Conservation (phyloP, 2,888 invertebrate species). For the Crossocerus cetratus region DNA sequence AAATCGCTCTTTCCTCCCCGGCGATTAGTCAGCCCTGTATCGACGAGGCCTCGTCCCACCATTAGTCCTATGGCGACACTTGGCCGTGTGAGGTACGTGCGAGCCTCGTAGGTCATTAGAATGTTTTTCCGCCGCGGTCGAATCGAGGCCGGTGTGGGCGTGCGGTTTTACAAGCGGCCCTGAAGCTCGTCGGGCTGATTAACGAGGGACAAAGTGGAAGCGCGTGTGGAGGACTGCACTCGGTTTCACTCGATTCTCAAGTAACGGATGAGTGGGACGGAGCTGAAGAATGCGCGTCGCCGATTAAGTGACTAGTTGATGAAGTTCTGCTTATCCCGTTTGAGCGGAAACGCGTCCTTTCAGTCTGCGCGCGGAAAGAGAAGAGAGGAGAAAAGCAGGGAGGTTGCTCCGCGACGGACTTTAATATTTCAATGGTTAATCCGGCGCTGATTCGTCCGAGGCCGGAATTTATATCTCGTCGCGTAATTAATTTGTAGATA, state of each 20-base stretch:
- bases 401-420: constrained; percentile 14
- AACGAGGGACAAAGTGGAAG: no score
- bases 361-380: no score
- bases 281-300: constrained; percentile 1
- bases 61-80: neutral
- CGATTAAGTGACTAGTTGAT: constrained; percentile 10
- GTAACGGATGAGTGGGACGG: neutral
- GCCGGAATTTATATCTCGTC: constrained; percentile 2
- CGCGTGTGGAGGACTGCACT: no score
- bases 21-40: neutral
- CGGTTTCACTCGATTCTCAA: neutral
- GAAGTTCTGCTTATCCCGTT: constrained; percentile 11
- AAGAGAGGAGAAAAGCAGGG: neutral
- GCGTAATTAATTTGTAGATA: constrained; percentile 12
- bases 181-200: no score
- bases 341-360: neutral
- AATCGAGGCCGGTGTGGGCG: neutral
- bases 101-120: neutral
- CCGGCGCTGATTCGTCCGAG: constrained; percentile 7
- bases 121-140: neutral
- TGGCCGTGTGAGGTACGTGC: neutral
- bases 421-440: constrained; percentile 31
- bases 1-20: neutral
- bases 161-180: no score
- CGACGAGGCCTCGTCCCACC: constrained; percentile 1